Evolutionary conservation across 2,888 invertebrate species (phyloP).

Genomic region (Stegana nigrithorax): DNA sequence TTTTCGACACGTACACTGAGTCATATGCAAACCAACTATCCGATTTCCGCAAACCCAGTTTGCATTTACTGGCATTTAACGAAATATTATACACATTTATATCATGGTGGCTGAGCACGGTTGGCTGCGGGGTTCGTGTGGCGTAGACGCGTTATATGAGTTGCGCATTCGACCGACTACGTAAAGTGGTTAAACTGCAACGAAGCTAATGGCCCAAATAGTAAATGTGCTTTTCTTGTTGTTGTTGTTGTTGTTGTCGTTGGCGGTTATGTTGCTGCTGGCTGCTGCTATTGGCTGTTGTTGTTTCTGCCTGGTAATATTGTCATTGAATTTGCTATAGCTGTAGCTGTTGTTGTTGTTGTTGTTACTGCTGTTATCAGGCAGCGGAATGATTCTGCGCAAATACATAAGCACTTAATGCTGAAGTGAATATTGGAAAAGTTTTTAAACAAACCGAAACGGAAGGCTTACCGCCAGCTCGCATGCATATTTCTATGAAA

Average conservation of each 20-base stretch:
- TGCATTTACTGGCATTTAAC: background rate
- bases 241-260: background rate
- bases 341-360: background rate
- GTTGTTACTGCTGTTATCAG: background rate
- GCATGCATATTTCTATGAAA: background rate
- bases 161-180: background rate
- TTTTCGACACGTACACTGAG: too few species aligned
- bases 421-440: slow-evolving; percentile 16
- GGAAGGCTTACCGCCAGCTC: slow-evolving; percentile 12
- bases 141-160: background rate
- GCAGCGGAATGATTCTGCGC: background rate
- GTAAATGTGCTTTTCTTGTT: background rate
- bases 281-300: too few species aligned
- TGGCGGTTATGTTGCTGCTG: background rate
- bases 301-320: too few species aligned
- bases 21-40: too few species aligned
- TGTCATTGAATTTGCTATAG: background rate
- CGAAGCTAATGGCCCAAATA: slow-evolving; percentile 10
- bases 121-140: background rate
- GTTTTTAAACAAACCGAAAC: slow-evolving; percentile 14
- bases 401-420: background rate
- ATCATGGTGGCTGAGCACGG: background rate
- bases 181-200: background rate
- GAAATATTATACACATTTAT: background rate
- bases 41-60: too few species aligned